These are phyloP conservation scores for Clinocottus analis DNA, from an alignment of 2,113 vertebrate genomes.

Conservation along the genomic window DNA sequence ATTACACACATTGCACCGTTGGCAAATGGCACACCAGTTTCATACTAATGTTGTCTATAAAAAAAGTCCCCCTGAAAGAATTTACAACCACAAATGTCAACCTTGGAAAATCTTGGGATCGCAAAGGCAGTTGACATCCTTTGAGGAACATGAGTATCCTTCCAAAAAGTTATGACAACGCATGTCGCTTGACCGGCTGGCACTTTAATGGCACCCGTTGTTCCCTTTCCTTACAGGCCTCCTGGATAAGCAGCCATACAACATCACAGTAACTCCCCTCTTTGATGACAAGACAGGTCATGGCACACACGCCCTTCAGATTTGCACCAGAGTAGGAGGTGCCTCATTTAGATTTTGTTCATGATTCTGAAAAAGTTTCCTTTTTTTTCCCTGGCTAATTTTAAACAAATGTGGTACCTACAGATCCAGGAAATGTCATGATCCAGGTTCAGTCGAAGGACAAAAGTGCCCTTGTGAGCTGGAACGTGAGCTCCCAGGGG, in stretches of 20 bases:
- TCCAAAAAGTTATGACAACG: too few relatives aligned
- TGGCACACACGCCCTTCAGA: conserved; percentile 13
- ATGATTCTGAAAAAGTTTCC: neutral
- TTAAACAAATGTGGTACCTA: neutral
- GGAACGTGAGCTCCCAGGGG: conserved; percentile 38
- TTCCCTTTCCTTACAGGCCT: conserved; percentile 56
- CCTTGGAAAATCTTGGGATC: too few relatives aligned
- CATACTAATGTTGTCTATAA: too few relatives aligned
- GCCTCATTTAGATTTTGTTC: neutral
- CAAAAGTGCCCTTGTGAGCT: conserved; percentile 52
- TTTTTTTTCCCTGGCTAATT: neutral
- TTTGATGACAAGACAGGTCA: conserved; percentile 58
- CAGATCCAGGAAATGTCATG: conserved; percentile 52
- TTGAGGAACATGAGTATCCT: too few relatives aligned
- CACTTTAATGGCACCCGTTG: neutral
- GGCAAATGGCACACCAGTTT: too few relatives aligned
- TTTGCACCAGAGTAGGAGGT: conserved; percentile 71
- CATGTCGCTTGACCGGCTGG: neutral
- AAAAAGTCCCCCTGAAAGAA: too few relatives aligned
- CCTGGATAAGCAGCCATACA: conserved; percentile 52
- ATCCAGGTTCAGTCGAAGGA: conserved; percentile 5
- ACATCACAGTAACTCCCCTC: conserved; percentile 74
- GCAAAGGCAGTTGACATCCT: too few relatives aligned
- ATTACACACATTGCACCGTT: too few relatives aligned
- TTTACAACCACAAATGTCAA: too few relatives aligned